phyloP scores from a whole-genome alignment of 1,140 invertebrate species.

The Tetramorium simillimum region DNA sequence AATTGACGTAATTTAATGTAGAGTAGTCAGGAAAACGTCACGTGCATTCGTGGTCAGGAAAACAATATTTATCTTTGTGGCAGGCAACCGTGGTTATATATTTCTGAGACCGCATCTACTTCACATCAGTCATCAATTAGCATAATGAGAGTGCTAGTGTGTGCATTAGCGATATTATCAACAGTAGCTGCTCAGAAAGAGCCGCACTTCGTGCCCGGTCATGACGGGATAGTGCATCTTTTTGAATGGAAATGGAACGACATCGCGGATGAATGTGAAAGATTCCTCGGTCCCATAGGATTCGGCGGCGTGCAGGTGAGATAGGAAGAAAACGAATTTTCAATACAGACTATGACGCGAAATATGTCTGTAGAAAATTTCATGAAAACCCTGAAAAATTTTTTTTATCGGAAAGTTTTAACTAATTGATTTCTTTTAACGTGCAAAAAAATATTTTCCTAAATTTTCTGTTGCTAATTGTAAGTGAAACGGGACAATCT shows the following conservation, averaged over 20 bases:
- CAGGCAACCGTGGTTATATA: slow-evolving; percentile 51
- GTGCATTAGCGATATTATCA: slow-evolving; percentile 29
- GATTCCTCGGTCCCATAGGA: slow-evolving; percentile 88
- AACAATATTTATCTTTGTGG: slow-evolving; percentile 49
- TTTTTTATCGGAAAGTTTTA: not conserved
- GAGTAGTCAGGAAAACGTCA: slow-evolving; percentile 15
- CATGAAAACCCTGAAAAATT: not conserved
- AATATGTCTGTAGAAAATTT: not conserved
- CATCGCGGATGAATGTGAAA: slow-evolving; percentile 89
- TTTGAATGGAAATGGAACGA: slow-evolving; percentile 90
- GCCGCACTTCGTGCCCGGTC: slow-evolving; percentile 68
- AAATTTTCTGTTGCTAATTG: not conserved
- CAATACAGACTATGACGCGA: not conserved
- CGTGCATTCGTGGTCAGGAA: not conserved
- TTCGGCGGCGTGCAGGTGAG: slow-evolving; percentile 91
- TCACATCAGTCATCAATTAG: not conserved
- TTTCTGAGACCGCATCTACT: not conserved
- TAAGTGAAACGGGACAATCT: not conserved
- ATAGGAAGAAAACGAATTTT: not conserved
- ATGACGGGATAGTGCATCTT: slow-evolving; percentile 85
- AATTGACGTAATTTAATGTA: not conserved
- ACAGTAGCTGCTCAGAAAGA: slow-evolving; percentile 60
- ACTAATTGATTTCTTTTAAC: not conserved
- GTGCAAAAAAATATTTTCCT: not conserved
- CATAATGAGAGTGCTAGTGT: slow-evolving; percentile 44